Base-by-base conservation (phyloP, 2,797 vertebrate genomes). In the Hypotaenidia philippensis region DNA sequence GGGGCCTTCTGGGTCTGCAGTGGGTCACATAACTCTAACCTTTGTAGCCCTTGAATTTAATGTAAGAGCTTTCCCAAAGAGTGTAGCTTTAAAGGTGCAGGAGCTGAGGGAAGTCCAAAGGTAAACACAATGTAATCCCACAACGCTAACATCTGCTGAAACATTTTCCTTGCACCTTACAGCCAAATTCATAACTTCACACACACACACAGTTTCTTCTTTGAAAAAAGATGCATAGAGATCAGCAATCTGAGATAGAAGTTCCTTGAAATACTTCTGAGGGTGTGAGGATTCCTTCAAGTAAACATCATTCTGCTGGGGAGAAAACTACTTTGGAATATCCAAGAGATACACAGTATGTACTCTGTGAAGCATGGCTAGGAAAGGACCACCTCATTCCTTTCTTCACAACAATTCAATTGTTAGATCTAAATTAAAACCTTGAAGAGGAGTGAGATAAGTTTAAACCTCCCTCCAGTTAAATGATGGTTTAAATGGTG, bases 151-250 rank as follows among this genome's bases (percentile, higher is more conserved):
- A 47, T 72, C 83, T 91, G 79, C 68, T 85, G 65, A 64, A 77
- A 26, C 16, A 22, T 77, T 94, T 91, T 87, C 26, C 23, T 83
- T 19, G 17, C 26, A 69, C 53, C 23, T 85, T 70, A 25, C 64
- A 83, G 49, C 14, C 56, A 71, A 89, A 94, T 64, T 74, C 36
- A 4, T 77, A 80, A 57, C 71, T 83, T 89, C 64, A 31, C 57
- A 64, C 57, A 27, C 57, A 27, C 45, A 81, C 0, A 0, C 7
- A 18, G 49, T 83, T 68, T 83, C 12, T 76, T 53, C 49, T 57
- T 83, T 87, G 34, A 82, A 74, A 93, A 83, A 32, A 64, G 26
- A 81, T 83, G 86, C 72, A 71, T 12, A 69, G 45, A 81, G 45
- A 78, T 83, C 74, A 72, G 19, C 57, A 88, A 50, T 75, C 20